These are phyloP conservation scores for Gryllus longicercus DNA, from an alignment of 2,888 invertebrate genomes.

Conservation along the genomic window DNA sequence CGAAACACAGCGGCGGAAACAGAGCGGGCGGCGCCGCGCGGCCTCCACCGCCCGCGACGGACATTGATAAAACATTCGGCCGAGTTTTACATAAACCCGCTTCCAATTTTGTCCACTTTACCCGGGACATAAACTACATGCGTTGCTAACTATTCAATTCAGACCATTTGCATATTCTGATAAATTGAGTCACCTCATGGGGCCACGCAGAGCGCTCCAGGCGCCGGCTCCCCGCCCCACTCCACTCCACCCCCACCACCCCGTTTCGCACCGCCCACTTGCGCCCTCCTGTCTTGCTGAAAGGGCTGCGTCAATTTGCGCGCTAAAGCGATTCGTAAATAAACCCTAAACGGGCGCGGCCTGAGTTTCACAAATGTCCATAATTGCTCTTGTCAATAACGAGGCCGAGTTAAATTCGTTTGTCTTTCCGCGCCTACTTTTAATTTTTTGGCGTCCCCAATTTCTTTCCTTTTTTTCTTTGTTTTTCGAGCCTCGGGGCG, in stretches of 20 bases:
- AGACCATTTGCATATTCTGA: not conserved
- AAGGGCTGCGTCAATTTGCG: not conserved
- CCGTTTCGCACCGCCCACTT: not conserved
- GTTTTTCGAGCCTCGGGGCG: not conserved
- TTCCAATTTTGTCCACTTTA: conserved; percentile 17
- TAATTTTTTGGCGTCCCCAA: not conserved
- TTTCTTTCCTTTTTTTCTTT: no score
- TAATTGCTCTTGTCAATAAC: conserved; percentile 17
- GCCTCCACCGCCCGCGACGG: not conserved
- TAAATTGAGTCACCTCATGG: conserved; percentile 2
- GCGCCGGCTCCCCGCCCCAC: not conserved
- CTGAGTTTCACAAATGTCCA: conserved; percentile 1
- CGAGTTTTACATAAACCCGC: conserved; percentile 8
- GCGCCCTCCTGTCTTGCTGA: not conserved
- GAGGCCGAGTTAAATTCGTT: not conserved
- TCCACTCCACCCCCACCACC: not conserved
- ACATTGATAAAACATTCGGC: conserved; percentile 6
- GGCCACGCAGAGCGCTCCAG: not conserved
- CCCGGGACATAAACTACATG: conserved; percentile 3
- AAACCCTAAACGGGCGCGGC: not conserved
- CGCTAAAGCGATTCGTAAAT: conserved; percentile 8
- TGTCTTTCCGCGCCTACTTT: not conserved
- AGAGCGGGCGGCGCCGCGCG: not conserved
- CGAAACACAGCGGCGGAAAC: not conserved
- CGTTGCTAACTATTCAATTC: conserved; percentile 17